Evolutionary conservation across 2,113 vertebrate genomes (phyloP).

Genomic region (Riparia riparia): DNA sequence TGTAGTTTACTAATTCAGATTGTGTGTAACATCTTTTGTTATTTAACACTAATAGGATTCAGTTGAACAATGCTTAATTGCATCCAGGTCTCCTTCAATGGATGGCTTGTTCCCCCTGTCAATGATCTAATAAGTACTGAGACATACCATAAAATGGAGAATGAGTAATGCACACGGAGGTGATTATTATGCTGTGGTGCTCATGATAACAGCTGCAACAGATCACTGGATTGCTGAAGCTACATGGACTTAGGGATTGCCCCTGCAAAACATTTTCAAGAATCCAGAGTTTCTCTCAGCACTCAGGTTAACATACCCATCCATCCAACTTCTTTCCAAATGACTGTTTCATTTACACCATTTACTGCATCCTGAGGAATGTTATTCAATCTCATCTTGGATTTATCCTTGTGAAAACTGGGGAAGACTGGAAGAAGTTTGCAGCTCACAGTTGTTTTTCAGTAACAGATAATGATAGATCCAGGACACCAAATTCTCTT

Average conservation of each 20-base stretch:
- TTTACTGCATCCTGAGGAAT: neutral
- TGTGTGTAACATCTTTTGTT: slow-evolving; percentile 23
- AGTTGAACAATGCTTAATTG: slow-evolving; percentile 52
- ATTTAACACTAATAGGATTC: slow-evolving; percentile 45
- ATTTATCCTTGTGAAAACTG: neutral
- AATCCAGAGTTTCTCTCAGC: slow-evolving; percentile 43
- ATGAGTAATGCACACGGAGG: slow-evolving; percentile 43
- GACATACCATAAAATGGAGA: slow-evolving; percentile 16
- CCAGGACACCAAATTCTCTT: neutral
- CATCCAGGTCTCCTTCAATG: slow-evolving; percentile 59
- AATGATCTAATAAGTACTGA: slow-evolving; percentile 42
- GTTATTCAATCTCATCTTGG: neutral
- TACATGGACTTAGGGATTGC: slow-evolving; percentile 48
- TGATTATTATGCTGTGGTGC: slow-evolving; percentile 26
- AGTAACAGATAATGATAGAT: neutral
- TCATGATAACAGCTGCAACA: slow-evolving; percentile 70
- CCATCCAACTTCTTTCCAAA: slow-evolving; percentile 8
- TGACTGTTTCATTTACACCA: neutral
- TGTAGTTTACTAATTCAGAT: neutral
- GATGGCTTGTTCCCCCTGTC: slow-evolving; percentile 32
- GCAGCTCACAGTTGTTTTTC: neutral
- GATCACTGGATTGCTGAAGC: slow-evolving; percentile 44
- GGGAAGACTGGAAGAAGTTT: neutral
- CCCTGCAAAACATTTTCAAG: slow-evolving; percentile 42
- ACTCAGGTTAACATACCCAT: slow-evolving; percentile 3